Base-by-base conservation (phyloP, 1,140 invertebrate genomes). In the Trachelipus rathkii region DNA sequence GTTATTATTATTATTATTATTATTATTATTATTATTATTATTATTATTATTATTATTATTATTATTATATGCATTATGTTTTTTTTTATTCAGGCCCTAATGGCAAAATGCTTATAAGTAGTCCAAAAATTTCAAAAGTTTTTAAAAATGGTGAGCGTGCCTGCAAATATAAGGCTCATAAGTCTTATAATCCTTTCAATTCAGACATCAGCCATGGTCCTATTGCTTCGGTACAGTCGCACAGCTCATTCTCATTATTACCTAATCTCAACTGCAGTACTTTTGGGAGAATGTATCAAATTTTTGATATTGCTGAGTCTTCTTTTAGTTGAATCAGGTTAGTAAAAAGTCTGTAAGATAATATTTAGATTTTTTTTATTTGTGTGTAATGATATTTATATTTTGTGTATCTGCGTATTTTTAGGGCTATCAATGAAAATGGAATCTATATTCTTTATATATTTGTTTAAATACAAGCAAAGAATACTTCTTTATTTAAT, bases 241-340 rank as follows among this genome's bases (percentile, higher is more conserved):
- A 79, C 73, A 13, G 86, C 86, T n/a, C 72, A 85, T 53, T 86
- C 83, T 50, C 83, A 83, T 0, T 81, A 83, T 44, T 88, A 88
- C 81, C 66, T 88, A 13, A 85, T 86, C n/a, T 88, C 87, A 21
- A 88, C 87, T 24, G 87, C 86, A 7, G 84, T 88, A 70, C 81
- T 88, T 13, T 77, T 85, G 19, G 82, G 85, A 21, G 87, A 88
- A 83, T 76, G 86, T n/a, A 77, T 88, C 44, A 88, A 88, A 80
- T 79, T 88, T 33, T 44, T 84, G 33, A 84, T 83, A 8, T 88
- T 87, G 77, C 73, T 87, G 50, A 60, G 50, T 60, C 50, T 60
- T 60, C 50, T 60, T 13, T 60, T 60, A 60, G 50, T 19, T 60
- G 50, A 60, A 60, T 15, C 11, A 15, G 50, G 50, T 60, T 15